These are phyloP conservation scores for Hexactinellida sp. DNA, from an alignment of 37 sponge, comb jelly and placozoan genomes.

Conservation along the genomic window DNA sequence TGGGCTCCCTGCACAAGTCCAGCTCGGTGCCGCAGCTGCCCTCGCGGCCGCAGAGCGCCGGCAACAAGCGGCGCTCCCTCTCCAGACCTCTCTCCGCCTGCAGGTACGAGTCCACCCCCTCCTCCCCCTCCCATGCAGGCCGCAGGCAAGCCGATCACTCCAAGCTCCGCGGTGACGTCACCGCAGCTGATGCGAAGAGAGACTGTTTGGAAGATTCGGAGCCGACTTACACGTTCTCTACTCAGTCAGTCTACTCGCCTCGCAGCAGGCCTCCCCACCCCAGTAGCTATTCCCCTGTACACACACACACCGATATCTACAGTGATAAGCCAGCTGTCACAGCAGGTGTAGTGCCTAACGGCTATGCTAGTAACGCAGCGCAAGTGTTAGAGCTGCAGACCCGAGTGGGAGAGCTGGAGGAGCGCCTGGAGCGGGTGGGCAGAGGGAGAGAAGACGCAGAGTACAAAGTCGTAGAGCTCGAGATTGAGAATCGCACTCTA, in stretches of 20 bases:
- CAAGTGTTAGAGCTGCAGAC: neutral
- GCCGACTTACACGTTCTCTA: neutral
- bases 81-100: neutral
- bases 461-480: conserved; percentile 3
- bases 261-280: neutral
- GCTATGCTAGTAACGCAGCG: neutral
- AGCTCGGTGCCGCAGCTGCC: neutral
- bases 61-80: neutral
- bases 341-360: neutral
- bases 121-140: neutral
- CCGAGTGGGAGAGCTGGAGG: neutral
- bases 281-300: neutral
- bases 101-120: neutral
- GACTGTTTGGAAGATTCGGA: neutral
- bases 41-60: neutral
- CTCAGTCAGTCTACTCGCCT: neutral
- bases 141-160: neutral
- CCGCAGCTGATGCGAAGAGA: no score
- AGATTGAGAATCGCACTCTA: neutral
- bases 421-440: neutral
- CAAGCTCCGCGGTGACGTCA: neutral
- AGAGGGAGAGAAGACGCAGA: conserved; percentile 24
- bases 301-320: neutral
- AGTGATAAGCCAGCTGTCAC: neutral
- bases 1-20: neutral